Percentiles rank a stretch among this genome's conserved stretches.
Evolutionary conservation across 2,888 invertebrate genomes (phyloP).

Genomic region (Ephialtes manifestator): DNA sequence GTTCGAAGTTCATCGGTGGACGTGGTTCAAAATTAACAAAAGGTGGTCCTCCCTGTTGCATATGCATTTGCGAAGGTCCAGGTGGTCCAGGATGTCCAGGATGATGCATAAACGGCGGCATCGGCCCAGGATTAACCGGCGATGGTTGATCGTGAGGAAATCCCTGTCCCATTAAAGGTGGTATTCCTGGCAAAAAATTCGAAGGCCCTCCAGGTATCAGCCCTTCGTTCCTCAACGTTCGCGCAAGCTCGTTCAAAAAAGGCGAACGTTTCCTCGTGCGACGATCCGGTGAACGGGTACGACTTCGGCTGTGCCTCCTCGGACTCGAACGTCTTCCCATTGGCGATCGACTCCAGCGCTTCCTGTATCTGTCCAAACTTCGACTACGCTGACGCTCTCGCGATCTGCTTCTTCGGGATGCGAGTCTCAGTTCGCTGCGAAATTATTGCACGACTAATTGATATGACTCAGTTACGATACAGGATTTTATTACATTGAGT

Average conservation of each 20-base stretch:
- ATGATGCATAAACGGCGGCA: conserved; percentile 68
- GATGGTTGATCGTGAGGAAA: conserved; percentile 63
- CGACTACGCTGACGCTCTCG: conserved; percentile 82
- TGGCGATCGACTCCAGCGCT: conserved; percentile 81
- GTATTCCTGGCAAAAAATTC: conserved; percentile 73
- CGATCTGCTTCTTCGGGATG: conserved; percentile 81
- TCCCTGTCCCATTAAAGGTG: conserved; percentile 66
- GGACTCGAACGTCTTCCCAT: conserved; percentile 71
- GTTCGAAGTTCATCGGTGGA: conserved; percentile 77
- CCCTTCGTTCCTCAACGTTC: conserved; percentile 81
- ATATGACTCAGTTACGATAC: neutral
- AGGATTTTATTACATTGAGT: neutral
- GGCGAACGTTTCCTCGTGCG: conserved; percentile 83
- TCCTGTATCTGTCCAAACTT: conserved; percentile 77
- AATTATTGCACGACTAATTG: conserved; percentile 67
- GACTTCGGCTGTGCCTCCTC: conserved; percentile 78
- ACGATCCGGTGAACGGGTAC: conserved; percentile 78
- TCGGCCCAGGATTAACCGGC: conserved; percentile 35
- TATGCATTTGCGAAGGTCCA: conserved; percentile 70
- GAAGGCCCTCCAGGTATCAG: conserved; percentile 67
- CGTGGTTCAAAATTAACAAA: conserved; percentile 78
- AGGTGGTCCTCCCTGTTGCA: conserved; percentile 54
- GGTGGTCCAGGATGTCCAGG: conserved; percentile 64
- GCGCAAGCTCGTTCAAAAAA: conserved; percentile 83
- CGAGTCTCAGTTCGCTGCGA: conserved; percentile 71